Conservation (phyloP, 1,140 invertebrate genomes). For the Hirudo medicinalis region DNA sequence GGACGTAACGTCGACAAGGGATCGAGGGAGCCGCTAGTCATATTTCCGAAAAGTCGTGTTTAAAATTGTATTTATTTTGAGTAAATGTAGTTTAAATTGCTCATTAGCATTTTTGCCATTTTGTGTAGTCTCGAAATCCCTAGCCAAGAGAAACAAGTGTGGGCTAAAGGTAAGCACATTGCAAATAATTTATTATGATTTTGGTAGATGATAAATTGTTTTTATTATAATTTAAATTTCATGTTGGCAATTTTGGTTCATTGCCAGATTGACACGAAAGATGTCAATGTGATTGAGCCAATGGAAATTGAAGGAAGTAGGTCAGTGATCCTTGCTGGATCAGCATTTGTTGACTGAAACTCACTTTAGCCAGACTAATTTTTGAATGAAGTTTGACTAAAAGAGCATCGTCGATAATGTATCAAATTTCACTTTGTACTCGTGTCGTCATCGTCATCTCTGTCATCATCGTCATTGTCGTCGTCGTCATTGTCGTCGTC, state of each 20-base stretch:
- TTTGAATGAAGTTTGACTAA: not conserved
- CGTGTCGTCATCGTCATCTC: not conserved
- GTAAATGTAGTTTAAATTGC: too few relatives aligned
- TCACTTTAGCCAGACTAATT: not conserved
- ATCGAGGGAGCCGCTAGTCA: constrained; percentile 24
- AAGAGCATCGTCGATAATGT: not conserved
- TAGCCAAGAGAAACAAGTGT: not conserved
- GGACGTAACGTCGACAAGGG: constrained; percentile 30
- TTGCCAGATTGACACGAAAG: not conserved
- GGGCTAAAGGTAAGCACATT: not conserved
- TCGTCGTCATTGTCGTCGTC: too few relatives aligned
- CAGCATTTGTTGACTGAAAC: constrained; percentile 8
- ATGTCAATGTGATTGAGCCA: not conserved
- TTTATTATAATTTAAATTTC: not conserved
- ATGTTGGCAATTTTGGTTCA: not conserved
- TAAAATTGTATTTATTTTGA: too few relatives aligned
- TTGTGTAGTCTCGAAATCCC: not conserved
- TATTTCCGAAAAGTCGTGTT: too few relatives aligned
- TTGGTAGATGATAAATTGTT: not conserved
- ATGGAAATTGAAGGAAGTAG: constrained; percentile 12
- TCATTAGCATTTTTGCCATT: too few relatives aligned
- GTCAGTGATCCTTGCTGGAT: not conserved
- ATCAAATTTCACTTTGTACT: not conserved
- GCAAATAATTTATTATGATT: not conserved
- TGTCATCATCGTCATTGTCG: too few relatives aligned